Percentiles rank a stretch among this genome's conserved stretches.
phyloP scores from a whole-genome alignment of 2,797 vertebrate species.

The Alauda arvensis region DNA sequence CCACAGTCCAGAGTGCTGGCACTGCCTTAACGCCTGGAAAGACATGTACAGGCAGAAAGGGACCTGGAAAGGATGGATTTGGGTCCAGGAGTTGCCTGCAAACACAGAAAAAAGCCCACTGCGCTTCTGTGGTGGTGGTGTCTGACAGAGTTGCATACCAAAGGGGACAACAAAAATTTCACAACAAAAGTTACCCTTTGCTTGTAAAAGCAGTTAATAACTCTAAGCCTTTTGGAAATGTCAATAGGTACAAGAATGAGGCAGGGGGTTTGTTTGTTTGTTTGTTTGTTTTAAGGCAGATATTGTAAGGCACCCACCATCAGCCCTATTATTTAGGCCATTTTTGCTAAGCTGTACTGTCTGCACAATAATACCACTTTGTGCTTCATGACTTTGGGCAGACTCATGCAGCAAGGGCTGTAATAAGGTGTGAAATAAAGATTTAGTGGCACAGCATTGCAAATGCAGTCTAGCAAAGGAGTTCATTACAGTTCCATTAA shows the following conservation, averaged over 20 bases:
- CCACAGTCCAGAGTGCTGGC: background rate
- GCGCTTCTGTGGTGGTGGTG: background rate
- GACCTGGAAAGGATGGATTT: background rate
- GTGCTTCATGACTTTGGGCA: constrained; percentile 6
- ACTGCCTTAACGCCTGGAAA: background rate
- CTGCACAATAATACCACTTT: background rate
- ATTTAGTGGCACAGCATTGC: constrained; percentile 22
- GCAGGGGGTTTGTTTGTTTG: background rate
- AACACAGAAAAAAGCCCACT: background rate
- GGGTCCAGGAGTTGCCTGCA: background rate
- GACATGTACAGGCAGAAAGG: rapidly evolving
- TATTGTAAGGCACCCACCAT: background rate
- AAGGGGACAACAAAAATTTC: background rate
- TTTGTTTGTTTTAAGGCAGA: background rate
- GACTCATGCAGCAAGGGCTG: background rate
- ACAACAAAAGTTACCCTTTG: background rate
- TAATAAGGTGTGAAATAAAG: constrained; percentile 58
- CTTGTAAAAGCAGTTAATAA: background rate
- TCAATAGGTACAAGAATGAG: background rate
- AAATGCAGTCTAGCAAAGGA: constrained; percentile 34
- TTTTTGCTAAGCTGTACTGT: background rate
- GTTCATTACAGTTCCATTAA: constrained; percentile 52
- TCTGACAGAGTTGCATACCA: background rate
- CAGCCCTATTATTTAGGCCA: background rate
- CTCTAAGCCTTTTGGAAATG: background rate